phyloP scores from a whole-genome alignment of 2,797 vertebrate species.

The Pseudotriccus pelzelni region DNA sequence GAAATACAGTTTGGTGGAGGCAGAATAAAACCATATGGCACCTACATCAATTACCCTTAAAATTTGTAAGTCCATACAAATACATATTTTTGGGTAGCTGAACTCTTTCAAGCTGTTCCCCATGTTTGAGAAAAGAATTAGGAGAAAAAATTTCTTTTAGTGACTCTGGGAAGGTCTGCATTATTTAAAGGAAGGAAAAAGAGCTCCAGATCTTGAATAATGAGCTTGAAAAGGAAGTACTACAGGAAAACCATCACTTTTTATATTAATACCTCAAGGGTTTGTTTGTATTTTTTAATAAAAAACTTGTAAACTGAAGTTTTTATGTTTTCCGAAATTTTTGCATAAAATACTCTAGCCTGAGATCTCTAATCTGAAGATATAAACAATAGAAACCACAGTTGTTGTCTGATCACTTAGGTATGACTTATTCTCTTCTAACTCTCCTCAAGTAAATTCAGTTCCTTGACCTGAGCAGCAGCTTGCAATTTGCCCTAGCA shows the following conservation, averaged over 20 bases:
- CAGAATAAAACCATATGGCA: neutral
- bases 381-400: neutral
- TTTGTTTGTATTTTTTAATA: neutral
- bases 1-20: neutral
- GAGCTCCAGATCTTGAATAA: neutral
- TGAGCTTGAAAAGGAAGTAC: neutral
- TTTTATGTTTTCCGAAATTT: neutral
- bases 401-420: neutral
- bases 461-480: neutral
- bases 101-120: neutral
- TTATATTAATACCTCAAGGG: neutral
- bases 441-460: neutral
- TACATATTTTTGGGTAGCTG: neutral
- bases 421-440: neutral
- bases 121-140: neutral
- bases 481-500: neutral
- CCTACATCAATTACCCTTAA: neutral
- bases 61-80: neutral
- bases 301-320: neutral
- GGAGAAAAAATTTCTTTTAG: neutral
- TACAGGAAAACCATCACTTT: neutral
- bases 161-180: neutral
- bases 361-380: neutral
- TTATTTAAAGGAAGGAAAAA: neutral
- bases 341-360: neutral